Conservation (phyloP, 2,113 vertebrate species). For the Leptobrachium ailaonicum region DNA sequence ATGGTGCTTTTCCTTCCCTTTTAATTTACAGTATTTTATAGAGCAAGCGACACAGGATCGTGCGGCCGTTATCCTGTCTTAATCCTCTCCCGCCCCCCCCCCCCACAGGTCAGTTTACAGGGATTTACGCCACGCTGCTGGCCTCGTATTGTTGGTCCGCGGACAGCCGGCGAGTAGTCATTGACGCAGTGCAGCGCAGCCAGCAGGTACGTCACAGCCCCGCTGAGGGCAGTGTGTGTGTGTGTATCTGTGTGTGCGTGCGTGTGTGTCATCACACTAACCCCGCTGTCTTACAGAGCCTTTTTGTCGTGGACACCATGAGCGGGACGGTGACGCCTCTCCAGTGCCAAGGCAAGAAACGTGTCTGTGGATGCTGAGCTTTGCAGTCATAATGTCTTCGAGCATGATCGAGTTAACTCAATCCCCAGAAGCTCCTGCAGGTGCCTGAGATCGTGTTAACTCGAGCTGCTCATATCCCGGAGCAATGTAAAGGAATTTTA, state of each 20-base stretch:
- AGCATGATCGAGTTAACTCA: too few relatives aligned
- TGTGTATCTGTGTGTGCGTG: accelerated
- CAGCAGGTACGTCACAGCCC: conserved; percentile 66
- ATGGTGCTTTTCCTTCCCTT: too few relatives aligned
- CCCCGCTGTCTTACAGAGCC: conserved; percentile 56
- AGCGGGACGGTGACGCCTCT: conserved; percentile 57
- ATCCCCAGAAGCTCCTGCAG: too few relatives aligned
- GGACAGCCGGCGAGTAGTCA: conserved; percentile 79
- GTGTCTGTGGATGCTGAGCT: background rate
- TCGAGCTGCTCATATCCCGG: too few relatives aligned
- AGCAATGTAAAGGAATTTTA: too few relatives aligned
- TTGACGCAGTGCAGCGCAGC: conserved; percentile 80
- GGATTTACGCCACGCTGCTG: conserved; percentile 78
- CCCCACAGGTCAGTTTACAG: conserved; percentile 76
- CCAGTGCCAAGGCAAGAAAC: conserved; percentile 32
- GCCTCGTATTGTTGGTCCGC: conserved; percentile 85
- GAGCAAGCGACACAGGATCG: too few relatives aligned
- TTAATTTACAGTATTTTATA: too few relatives aligned
- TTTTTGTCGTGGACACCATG: conserved; percentile 68
- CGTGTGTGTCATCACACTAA: accelerated
- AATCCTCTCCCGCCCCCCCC: too few relatives aligned
- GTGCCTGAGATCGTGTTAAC: too few relatives aligned
- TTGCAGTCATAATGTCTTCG: too few relatives aligned
- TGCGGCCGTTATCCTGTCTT: too few relatives aligned
- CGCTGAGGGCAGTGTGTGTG: too few relatives aligned